These are phyloP conservation scores for Sminthopsis crassicaudata DNA, from an alignment of 2,113 vertebrate species.

Conservation along the genomic window DNA sequence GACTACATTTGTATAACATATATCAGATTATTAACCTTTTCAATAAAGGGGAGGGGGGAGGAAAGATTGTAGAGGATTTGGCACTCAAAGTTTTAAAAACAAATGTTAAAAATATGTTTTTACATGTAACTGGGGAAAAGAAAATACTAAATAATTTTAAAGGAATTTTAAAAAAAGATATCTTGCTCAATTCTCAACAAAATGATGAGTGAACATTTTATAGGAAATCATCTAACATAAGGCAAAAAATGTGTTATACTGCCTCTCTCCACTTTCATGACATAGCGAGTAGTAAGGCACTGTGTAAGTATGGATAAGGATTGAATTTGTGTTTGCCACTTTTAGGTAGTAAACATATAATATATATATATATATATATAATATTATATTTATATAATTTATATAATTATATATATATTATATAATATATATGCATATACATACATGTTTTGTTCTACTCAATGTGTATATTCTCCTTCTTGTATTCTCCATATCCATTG, in stretches of 20 bases:
- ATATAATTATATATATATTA: too few relatives aligned
- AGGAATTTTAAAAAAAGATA: background rate
- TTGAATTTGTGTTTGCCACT: background rate
- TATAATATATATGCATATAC: too few relatives aligned
- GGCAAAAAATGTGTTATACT: background rate
- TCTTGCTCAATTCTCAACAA: slow-evolving; percentile 9
- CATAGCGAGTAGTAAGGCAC: background rate
- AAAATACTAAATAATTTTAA: too few relatives aligned
- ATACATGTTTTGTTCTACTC: background rate
- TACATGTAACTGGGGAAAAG: too few relatives aligned
- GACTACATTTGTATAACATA: too few relatives aligned
- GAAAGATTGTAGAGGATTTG: too few relatives aligned
- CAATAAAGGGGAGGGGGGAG: too few relatives aligned
- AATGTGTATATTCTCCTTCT: background rate
- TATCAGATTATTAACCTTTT: too few relatives aligned
- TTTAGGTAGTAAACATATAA: background rate
- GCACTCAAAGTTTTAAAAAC: too few relatives aligned
- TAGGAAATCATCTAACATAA: background rate
- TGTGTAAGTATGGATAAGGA: background rate
- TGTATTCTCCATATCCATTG: background rate
- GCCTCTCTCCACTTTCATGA: background rate
- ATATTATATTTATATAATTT: too few relatives aligned
- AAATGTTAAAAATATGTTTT: too few relatives aligned
- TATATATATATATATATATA: too few relatives aligned
- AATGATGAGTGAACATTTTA: slow-evolving; percentile 32